Evolutionary conservation across 1,140 invertebrate genomes (phyloP), one percentile per base, ranked within the genome.

Genomic region (Diploscapter pachys): DNA sequence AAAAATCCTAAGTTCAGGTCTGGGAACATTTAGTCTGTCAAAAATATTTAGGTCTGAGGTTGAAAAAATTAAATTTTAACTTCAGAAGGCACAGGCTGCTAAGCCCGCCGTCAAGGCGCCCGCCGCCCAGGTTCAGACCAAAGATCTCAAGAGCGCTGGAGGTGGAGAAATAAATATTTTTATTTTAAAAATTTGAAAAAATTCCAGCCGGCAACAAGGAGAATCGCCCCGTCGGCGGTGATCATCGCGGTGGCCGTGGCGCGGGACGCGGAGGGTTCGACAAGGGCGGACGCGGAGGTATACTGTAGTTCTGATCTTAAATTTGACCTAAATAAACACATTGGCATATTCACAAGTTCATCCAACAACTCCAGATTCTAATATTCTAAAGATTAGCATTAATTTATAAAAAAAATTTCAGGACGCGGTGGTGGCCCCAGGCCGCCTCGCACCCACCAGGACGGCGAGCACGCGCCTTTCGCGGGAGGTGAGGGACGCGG

Each of bases 231-330:
- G 74, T 56, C 6, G 52, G 11, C 31, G 53, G 48, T 31, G 74
- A 70, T 9, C 62, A 72, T 50, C 72, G 78, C 62, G 66, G 67
- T 50, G 63, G 77, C 57, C 68, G 65, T 76, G 61, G 63, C 52
- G 73, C 63, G 53, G 71, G 78, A 61, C 73, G 77, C 62, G 78
- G 77, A 62, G 78, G 78, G 9, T 63, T 54, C 61, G 70, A 76
- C 65, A 68, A 71, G 55, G 78, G 77, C 63, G 61, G 55, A 69
- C 73, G 73, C 64, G 73, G 73, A 52, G 66, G 56, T 70, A 59
- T 59, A 51, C 68, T 31, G 31, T 31, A 31, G 68, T 70, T 59
- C 68, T 61, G n/a, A 56, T 70, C 56, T 56, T 54, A 57, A 13
- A 69, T 54, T 53, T 6, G 8, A 13, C 4, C 62, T 63, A 48